Percentiles rank a stretch among this genome's conserved stretches.
phyloP scores from a whole-genome alignment of 2,797 vertebrate genomes.

The Sebastes matsubarae region DNA sequence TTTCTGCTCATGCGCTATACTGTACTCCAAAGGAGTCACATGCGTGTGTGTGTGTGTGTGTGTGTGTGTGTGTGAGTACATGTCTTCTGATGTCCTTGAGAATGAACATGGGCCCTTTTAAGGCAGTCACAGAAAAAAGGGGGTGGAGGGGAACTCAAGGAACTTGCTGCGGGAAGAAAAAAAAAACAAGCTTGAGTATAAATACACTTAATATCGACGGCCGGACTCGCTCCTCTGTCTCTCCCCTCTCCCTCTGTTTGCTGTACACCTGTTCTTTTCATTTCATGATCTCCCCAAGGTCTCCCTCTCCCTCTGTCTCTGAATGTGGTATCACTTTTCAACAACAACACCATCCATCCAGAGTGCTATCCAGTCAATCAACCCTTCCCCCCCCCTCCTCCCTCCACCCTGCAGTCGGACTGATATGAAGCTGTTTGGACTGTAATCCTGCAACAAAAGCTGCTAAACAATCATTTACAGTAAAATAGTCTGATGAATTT shows the following conservation, averaged over 20 bases:
- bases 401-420: conserved; percentile 21
- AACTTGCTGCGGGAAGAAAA: conserved; percentile 40
- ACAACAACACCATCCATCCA: conserved; percentile 67
- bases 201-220: conserved; percentile 73
- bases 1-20: background rate
- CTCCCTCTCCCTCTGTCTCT: conserved; percentile 62
- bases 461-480: background rate
- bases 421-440: conserved; percentile 12
- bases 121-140: conserved; percentile 57
- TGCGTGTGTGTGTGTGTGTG: background rate
- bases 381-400: conserved; percentile 4
- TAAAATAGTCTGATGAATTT: background rate
- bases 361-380: conserved; percentile 63
- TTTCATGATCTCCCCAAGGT: conserved; percentile 72
- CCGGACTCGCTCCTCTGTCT: conserved; percentile 47
- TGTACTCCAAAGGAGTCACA: background rate
- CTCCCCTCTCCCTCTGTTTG: conserved; percentile 50
- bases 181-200: conserved; percentile 70
- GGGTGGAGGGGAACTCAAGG: conserved; percentile 38
- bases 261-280: conserved; percentile 72
- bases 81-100: conserved; percentile 57
- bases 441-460: background rate
- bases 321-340: conserved; percentile 73
- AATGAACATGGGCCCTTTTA: conserved; percentile 68
- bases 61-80: background rate